These are phyloP conservation scores for Neelides folsomi DNA, from an alignment of 2,888 invertebrate species.

Conservation along the genomic window DNA sequence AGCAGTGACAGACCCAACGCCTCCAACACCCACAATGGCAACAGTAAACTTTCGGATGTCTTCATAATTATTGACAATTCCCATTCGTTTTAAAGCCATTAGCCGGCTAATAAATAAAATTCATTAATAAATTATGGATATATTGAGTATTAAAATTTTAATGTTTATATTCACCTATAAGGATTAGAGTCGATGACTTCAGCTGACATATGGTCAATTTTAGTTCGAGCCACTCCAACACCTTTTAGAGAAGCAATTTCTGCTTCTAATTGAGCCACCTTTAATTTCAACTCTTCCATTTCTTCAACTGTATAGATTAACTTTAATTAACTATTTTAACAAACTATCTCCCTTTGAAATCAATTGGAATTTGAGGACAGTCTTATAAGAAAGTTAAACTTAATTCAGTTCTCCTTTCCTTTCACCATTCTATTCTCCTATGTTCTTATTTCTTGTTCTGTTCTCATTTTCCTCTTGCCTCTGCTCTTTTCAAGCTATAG, in stretches of 20 bases:
- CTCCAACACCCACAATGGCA: constrained; percentile 92
- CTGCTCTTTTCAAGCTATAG: too few species aligned
- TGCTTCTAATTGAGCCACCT: constrained; percentile 45
- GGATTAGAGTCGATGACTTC: constrained; percentile 98
- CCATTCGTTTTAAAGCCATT: constrained; percentile 98
- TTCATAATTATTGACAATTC: constrained; percentile 96
- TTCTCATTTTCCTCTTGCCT: too few species aligned
- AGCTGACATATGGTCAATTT: constrained; percentile 78
- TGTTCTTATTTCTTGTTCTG: too few species aligned
- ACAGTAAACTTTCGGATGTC: constrained; percentile 75
- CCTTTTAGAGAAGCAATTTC: constrained; percentile 39
- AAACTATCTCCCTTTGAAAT: too few species aligned
- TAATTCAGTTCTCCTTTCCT: too few species aligned
- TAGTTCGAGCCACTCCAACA: constrained; percentile 44
- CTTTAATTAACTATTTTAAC: too few species aligned
- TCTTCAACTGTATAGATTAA: too few species aligned
- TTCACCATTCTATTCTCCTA: too few species aligned
- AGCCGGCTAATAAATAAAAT: constrained; percentile 56
- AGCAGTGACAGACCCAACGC: constrained; percentile 98
- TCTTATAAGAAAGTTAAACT: too few species aligned
- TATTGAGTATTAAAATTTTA: neutral
- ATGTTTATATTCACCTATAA: constrained; percentile 56
- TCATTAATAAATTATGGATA: neutral
- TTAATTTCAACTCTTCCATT: constrained; percentile 48
- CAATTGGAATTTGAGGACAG: too few species aligned